Base-by-base conservation (phyloP, 2,888 invertebrate genomes). In the Eucriotettix oculatus region DNA sequence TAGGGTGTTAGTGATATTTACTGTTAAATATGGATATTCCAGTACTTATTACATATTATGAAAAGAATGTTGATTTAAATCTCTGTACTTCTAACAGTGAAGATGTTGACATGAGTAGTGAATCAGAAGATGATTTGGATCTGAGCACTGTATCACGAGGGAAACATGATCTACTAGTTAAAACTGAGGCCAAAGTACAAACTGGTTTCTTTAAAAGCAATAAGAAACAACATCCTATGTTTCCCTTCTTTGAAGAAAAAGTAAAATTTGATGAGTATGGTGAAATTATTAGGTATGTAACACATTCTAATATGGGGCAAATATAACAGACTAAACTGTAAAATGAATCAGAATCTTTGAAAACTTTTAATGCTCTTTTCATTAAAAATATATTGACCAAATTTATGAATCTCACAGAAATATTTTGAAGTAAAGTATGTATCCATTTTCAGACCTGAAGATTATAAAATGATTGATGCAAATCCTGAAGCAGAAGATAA, bases 151-250 rank as follows among this genome's bases (percentile, higher is more conserved):
- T 85, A 1, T 75, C 75, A 9, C 81, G 79, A 69, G 91, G 91
- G 0, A 85, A 88, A 58, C 94, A 96, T 72, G 95, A 96, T 74
- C 85, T 90, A 67, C 87, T 87, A 52, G 90, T 89, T n/a, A 83
- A 89, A 41, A 83, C 84, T 61, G 85, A 85, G 76, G 83, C 80
- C 56, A 82, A 74, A 66, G 81, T 73, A 71, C 82, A 83, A 66
- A 81, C 78, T 66, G 89, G 91, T 59, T 91, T 91, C 70, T 92
- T 91, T 71, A 92, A 92, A 72, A 87, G 85, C 2, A 87, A 84
- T 59, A 90, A 94, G 75, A 89, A 94, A 60, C 90, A 93, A 68
- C 90, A 94, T 73, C 96, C 96, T 0, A 97, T 98, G 91, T 99
- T 90, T 75, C 98, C 97, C 1, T 90, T 86, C 71, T 83, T 86